Evolutionary conservation across 2,888 invertebrate genomes (phyloP).

Genomic region (Adineta ricciae): DNA sequence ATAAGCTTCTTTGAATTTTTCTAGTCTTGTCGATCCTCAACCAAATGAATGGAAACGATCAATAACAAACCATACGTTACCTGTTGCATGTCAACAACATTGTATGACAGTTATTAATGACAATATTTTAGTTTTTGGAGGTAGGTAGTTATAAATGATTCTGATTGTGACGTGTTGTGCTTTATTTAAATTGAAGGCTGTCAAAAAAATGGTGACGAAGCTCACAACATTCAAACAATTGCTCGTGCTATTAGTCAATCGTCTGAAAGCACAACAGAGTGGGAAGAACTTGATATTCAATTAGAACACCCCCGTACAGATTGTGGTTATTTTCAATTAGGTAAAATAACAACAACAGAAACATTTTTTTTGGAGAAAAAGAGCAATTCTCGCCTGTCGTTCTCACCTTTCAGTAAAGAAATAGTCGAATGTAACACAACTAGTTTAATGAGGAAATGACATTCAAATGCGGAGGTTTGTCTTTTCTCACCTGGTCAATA

Average conservation of each 20-base stretch:
- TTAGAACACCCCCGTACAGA: not conserved
- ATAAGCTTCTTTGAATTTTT: not conserved
- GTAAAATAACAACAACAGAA: not conserved
- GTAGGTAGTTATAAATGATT: not conserved
- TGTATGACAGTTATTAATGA: not conserved
- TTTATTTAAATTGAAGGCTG: not conserved
- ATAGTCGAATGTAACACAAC: too few species aligned
- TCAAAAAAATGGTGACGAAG: not conserved
- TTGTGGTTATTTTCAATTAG: constrained; percentile 13
- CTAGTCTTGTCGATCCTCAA: not conserved
- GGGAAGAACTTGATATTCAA: not conserved
- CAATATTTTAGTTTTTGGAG: not conserved
- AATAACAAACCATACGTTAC: not conserved
- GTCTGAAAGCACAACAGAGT: not conserved
- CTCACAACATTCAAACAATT: not conserved
- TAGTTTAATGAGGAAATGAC: not conserved
- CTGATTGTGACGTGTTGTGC: not conserved
- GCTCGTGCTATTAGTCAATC: not conserved
- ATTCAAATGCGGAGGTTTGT: too few species aligned
- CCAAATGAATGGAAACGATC: constrained; percentile 5
- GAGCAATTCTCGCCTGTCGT: not conserved
- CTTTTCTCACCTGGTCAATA: too few species aligned
- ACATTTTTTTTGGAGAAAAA: not conserved
- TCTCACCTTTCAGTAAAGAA: not conserved
- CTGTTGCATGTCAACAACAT: not conserved